Evolutionary conservation across 1,140 invertebrate species (phyloP).

Genomic region (Dreissena polymorpha): DNA sequence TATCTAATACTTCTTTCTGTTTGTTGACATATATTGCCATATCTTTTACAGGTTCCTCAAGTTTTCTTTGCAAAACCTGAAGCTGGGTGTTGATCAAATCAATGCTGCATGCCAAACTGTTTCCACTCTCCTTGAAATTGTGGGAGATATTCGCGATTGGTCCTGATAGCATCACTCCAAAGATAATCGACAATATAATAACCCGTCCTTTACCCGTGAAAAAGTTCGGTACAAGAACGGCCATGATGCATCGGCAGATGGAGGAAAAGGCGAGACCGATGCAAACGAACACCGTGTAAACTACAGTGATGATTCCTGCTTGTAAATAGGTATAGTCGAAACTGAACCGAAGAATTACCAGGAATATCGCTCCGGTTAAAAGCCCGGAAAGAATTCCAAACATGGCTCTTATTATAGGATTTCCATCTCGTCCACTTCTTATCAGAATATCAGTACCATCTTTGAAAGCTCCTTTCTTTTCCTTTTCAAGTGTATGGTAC

Average conservation of each 20-base stretch:
- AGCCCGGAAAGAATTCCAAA: constrained; percentile 27
- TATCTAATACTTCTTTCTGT: constrained; percentile 7
- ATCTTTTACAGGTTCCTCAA: constrained; percentile 15
- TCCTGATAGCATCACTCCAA: constrained; percentile 30
- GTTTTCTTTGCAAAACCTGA: constrained; percentile 4
- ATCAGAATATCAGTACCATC: constrained; percentile 27
- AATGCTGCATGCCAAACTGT: constrained; percentile 38
- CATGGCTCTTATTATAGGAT: constrained; percentile 25
- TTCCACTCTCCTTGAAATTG: constrained; percentile 37
- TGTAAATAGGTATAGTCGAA: constrained; percentile 37
- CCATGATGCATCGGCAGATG: constrained; percentile 33
- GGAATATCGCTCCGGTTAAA: constrained; percentile 18
- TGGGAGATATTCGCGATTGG: constrained; percentile 38
- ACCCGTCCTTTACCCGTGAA: constrained; percentile 36
- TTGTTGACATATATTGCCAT: constrained; percentile 9
- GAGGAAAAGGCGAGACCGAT: constrained; percentile 23
- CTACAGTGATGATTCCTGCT: constrained; percentile 16
- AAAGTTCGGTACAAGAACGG: constrained; percentile 46
- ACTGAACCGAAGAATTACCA: constrained; percentile 6
- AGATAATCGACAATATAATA: constrained; percentile 33
- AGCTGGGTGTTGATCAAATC: constrained; percentile 25
- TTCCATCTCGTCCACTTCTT: constrained; percentile 36
- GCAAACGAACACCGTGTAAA: constrained; percentile 27
- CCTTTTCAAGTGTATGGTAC: not conserved
- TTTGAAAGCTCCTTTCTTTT: not conserved